These are phyloP conservation scores for Caranx ignobilis DNA, from an alignment of 2,113 vertebrate species.

Conservation along the genomic window DNA sequence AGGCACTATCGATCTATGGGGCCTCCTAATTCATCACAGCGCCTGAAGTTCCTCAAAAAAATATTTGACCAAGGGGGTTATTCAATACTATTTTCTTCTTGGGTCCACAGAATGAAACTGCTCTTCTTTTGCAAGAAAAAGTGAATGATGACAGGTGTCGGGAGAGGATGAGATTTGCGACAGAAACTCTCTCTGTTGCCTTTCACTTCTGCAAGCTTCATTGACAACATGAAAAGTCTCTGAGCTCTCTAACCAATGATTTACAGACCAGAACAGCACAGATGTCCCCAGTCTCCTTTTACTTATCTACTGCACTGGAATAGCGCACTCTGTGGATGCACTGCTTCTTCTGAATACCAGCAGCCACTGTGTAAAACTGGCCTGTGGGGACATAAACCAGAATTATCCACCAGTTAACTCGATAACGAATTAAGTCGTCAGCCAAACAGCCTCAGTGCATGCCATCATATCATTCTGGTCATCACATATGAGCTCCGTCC, in stretches of 20 bases:
- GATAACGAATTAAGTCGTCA: slow-evolving; percentile 5
- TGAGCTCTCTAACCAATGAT: slow-evolving; percentile 64
- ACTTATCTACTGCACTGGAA: slow-evolving; percentile 52
- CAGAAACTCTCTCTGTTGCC: slow-evolving; percentile 70
- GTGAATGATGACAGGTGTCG: slow-evolving; percentile 84
- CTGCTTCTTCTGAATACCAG: slow-evolving; percentile 15
- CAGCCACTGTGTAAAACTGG: slow-evolving; percentile 11
- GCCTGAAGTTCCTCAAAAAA: slow-evolving; percentile 79
- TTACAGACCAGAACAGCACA: slow-evolving; percentile 65
- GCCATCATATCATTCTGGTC: slow-evolving; percentile 7
- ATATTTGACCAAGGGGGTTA: slow-evolving; percentile 84
- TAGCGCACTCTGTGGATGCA: slow-evolving; percentile 14
- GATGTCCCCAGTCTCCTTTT: slow-evolving; percentile 49
- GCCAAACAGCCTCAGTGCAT: slow-evolving; percentile 1
- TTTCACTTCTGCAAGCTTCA: slow-evolving; percentile 75
- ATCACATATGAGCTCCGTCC: slow-evolving; percentile 30
- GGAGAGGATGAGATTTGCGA: slow-evolving; percentile 77
- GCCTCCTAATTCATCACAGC: slow-evolving; percentile 84
- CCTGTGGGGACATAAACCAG: not conserved
- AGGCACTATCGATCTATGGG: slow-evolving; percentile 80
- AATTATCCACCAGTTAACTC: slow-evolving; percentile 13
- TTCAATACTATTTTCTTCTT: slow-evolving; percentile 84
- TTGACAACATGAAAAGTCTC: slow-evolving; percentile 78
- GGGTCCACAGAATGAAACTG: slow-evolving; percentile 77
- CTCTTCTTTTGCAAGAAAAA: slow-evolving; percentile 74